Conservation (phyloP, 2,888 invertebrate genomes). For the Pollenia labialis region DNA sequence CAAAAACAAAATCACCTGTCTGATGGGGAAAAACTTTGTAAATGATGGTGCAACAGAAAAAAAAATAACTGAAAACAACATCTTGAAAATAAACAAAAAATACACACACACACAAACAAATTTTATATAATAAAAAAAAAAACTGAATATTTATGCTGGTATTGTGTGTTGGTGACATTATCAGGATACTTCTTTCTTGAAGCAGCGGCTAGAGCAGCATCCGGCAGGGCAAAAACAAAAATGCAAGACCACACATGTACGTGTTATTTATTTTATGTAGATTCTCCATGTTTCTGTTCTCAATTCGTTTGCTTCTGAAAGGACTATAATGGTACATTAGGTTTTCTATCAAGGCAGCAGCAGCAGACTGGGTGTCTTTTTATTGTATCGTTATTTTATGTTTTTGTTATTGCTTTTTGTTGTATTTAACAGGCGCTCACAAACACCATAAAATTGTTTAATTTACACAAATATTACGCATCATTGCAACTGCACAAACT, state of each 20-base stretch:
- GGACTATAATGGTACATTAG: slow-evolving; percentile 46
- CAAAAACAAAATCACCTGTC: slow-evolving; percentile 68
- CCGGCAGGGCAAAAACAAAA: slow-evolving; percentile 40
- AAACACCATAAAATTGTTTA: slow-evolving; percentile 61
- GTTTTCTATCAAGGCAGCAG: neutral
- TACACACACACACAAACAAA: slow-evolving; percentile 10
- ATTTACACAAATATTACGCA: slow-evolving; percentile 67
- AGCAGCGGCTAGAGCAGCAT: slow-evolving; percentile 44
- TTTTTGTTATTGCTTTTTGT: slow-evolving; percentile 33
- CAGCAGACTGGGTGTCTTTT: slow-evolving; percentile 28
- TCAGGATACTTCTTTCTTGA: slow-evolving; percentile 53
- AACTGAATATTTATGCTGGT: slow-evolving; percentile 39
- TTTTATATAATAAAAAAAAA: too few relatives aligned
- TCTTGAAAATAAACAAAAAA: slow-evolving; percentile 23
- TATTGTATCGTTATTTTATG: slow-evolving; percentile 29
- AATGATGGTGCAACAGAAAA: slow-evolving; percentile 9
- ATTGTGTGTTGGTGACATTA: slow-evolving; percentile 52
- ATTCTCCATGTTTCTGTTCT: neutral
- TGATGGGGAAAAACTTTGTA: slow-evolving; percentile 41
- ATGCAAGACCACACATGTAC: slow-evolving; percentile 26
- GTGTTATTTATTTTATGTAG: slow-evolving; percentile 16
- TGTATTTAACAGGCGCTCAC: slow-evolving; percentile 35
- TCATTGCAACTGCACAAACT: slow-evolving; percentile 53
- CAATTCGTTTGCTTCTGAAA: slow-evolving; percentile 27
- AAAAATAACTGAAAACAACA: slow-evolving; percentile 31